These are phyloP conservation scores for Colletes gigas DNA, from an alignment of 1,140 invertebrate genomes.

Conservation along the genomic window DNA sequence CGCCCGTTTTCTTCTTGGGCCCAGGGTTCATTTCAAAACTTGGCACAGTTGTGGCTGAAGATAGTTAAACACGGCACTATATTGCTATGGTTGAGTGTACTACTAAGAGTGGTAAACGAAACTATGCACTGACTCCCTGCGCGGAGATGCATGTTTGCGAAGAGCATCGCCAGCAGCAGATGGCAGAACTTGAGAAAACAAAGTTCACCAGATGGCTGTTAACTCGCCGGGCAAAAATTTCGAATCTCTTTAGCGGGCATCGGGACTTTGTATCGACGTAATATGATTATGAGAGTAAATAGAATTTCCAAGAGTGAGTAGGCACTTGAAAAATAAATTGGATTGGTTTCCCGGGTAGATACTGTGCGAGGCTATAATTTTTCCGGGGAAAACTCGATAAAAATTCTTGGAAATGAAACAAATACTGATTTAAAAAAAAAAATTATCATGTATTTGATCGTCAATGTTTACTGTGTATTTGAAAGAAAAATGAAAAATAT, in stretches of 20 bases:
- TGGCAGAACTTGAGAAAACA: constrained; percentile 30
- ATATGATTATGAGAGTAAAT: neutral
- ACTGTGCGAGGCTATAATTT: too few species aligned
- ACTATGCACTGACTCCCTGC: neutral
- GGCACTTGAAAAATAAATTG: too few species aligned
- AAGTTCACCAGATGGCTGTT: constrained; percentile 26
- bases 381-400: too few species aligned
- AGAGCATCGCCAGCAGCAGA: constrained; percentile 36
- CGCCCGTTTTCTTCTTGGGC: too few species aligned
- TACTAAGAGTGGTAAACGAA: constrained; percentile 17
- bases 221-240: constrained; percentile 22
- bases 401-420: too few species aligned
- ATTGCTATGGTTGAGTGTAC: constrained; percentile 10
- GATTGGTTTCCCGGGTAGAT: too few species aligned
- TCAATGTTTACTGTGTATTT: too few species aligned
- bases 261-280: neutral
- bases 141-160: constrained; percentile 35
- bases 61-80: constrained; percentile 30
- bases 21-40: constrained; percentile 32
- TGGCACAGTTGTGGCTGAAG: constrained; percentile 12
- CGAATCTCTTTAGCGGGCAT: neutral
- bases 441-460: too few species aligned
- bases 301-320: too few species aligned
- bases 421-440: too few species aligned
- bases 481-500: too few species aligned